Percentiles rank a stretch among this genome's conserved stretches.
Evolutionary conservation across 2,797 vertebrate genomes (phyloP).

Genomic region (Arrhamphus sclerolepis): DNA sequence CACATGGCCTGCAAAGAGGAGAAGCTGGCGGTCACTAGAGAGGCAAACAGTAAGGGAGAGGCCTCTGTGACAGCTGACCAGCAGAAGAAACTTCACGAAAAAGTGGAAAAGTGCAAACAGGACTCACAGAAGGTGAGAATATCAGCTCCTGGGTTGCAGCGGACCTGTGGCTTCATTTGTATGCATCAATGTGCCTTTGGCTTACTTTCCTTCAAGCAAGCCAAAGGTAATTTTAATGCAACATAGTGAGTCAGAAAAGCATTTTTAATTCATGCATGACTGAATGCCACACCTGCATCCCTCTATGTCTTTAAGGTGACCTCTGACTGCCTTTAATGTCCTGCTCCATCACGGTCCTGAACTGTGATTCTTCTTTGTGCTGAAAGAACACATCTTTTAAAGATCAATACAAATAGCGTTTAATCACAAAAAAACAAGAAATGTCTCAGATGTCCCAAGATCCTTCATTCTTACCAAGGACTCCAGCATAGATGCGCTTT

Average conservation of each 20-base stretch:
- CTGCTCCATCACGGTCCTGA: conserved; percentile 13
- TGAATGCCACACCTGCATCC: conserved; percentile 15
- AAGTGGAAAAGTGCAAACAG: conserved; percentile 95
- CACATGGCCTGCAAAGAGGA: conserved; percentile 97
- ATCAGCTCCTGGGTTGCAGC: background rate
- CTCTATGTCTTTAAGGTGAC: conserved; percentile 15
- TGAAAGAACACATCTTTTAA: too few relatives aligned
- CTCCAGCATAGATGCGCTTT: too few relatives aligned
- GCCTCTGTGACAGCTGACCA: conserved; percentile 88
- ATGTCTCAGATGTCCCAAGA: too few relatives aligned
- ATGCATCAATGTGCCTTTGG: background rate
- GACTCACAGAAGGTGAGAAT: conserved; percentile 90
- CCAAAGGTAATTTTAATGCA: conserved; percentile 24
- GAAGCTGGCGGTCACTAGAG: conserved; percentile 88
- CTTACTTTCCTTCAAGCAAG: conserved; percentile 17
- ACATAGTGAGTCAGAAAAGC: background rate
- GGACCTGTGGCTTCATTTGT: background rate
- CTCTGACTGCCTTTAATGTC: conserved; percentile 28
- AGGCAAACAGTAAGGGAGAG: conserved; percentile 90
- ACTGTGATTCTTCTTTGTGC: background rate
- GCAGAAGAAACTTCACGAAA: conserved; percentile 95
- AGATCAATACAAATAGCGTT: too few relatives aligned
- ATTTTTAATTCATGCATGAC: conserved; percentile 45
- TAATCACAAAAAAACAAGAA: too few relatives aligned
- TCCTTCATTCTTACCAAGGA: too few relatives aligned